Evolutionary conservation across 2,888 invertebrate genomes (phyloP), one percentile per base, ranked within the genome.

Genomic region (Aphodius granarius): DNA sequence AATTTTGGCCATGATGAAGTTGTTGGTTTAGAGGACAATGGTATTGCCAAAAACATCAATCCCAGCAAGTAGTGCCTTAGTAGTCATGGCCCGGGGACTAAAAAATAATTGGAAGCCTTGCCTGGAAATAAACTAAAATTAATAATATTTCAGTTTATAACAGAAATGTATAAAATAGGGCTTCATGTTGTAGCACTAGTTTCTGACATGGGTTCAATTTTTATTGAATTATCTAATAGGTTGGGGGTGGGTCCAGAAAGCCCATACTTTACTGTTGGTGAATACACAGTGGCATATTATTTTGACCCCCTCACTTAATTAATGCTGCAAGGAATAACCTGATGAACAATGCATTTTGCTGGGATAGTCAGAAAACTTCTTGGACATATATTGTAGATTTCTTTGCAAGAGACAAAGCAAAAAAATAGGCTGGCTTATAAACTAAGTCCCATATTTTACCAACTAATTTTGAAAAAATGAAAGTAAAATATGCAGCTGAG

Each of bases 391-490:
- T 80, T 74, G 70, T 71, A 19, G 16, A 75, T 62, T 80, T 81
- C 77, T 80, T 78, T 71, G 73, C 78, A 19, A 22, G 74, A 21
- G 78, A 81, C 72, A 79, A 78, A 63, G 13, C 63, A 63, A 62
- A n/a, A 43, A n/a, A 73, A 73, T 66, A 66, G 76, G 70, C 9
- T 72, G 66, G 81, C 78, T n/a, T 80, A 78, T 43, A 80, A 80
- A 77, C 62, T 81, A 73, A 80, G 19, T 63, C 77, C 1, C 81
- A 81, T 75, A 73, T 81, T 13, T 63, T 72, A 73, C 80, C 78
- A 68, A 77, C 75, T 15, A 80, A 75, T 65, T 80, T 81, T 76
- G 75, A 81, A 72, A 81, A 78, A 72, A 80, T 80, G 79, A 77
- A 76, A 62, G 81, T 81, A 5, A 80, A 79, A 62, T 73, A 73